Evolutionary conservation across 2,888 invertebrate species (phyloP).

Genomic region (Parnassius smintheus): DNA sequence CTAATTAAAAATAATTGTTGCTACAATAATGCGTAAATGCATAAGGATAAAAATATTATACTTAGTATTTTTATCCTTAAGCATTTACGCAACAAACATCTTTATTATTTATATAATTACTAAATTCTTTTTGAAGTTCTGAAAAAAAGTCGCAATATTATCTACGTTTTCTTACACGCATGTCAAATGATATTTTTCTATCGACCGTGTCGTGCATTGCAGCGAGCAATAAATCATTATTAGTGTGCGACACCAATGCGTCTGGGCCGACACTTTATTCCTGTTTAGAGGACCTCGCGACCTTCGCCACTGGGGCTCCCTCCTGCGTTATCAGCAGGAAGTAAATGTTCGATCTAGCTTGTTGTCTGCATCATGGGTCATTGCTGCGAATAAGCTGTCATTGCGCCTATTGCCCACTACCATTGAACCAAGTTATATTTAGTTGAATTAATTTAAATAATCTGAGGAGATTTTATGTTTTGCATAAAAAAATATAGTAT

Average conservation of each 20-base stretch:
- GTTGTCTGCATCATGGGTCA: conserved; percentile 9
- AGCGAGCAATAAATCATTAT: conserved; percentile 71
- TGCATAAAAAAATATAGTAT: too few species aligned
- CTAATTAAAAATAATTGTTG: too few species aligned
- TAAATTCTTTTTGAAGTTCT: too few species aligned
- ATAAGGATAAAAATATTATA: too few species aligned
- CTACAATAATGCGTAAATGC: too few species aligned
- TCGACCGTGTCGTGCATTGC: conserved; percentile 41
- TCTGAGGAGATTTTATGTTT: too few species aligned
- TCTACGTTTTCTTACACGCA: not conserved
- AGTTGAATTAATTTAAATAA: too few species aligned
- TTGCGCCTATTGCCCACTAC: conserved; percentile 10
- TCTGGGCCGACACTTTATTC: conserved; percentile 57
- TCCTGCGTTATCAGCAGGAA: conserved; percentile 58
- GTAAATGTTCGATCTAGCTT: conserved; percentile 47
- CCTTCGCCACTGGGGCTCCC: conserved; percentile 61
- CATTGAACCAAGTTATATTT: too few species aligned
- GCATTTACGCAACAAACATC: too few species aligned
- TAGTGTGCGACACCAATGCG: conserved; percentile 60
- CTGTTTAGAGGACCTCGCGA: conserved; percentile 57
- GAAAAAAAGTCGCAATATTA: too few species aligned
- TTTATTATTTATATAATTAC: too few species aligned
- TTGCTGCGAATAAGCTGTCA: conserved; percentile 4
- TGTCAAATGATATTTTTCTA: conserved; percentile 3
- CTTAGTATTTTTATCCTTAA: too few species aligned